These are phyloP conservation scores for Sialia sialis DNA, from an alignment of 2,113 vertebrate species.

Conservation along the genomic window DNA sequence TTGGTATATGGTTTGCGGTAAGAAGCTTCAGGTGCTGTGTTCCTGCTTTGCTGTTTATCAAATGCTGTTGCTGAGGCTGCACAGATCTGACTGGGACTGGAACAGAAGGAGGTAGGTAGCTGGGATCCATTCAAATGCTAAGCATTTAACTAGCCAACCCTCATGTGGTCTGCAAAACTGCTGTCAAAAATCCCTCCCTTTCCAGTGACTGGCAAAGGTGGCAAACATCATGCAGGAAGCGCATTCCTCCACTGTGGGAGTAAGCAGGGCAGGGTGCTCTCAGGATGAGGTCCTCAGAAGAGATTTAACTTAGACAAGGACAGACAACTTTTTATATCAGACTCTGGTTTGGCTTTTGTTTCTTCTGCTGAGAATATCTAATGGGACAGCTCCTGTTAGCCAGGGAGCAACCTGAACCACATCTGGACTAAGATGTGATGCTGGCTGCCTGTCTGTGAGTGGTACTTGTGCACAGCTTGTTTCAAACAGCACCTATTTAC, in stretches of 20 bases:
- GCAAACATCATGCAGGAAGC: fast-evolving
- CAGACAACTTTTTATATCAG: not conserved
- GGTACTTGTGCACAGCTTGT: not conserved
- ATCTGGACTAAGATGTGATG: not conserved
- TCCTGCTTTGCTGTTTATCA: not conserved
- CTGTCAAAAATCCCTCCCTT: not conserved
- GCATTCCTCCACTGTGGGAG: fast-evolving
- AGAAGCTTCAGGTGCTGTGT: not conserved
- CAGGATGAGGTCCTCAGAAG: not conserved
- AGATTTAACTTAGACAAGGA: not conserved
- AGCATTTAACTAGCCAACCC: not conserved
- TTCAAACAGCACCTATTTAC: not conserved
- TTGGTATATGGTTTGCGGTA: not conserved
- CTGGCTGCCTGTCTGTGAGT: not conserved
- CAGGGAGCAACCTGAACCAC: not conserved
- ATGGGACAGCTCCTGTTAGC: not conserved
- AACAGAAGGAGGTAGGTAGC: not conserved
- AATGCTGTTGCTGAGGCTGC: not conserved
- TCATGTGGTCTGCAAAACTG: not conserved
- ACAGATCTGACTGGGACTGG: not conserved
- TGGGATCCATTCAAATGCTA: not conserved
- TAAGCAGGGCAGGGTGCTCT: not conserved
- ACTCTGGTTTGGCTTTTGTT: not conserved
- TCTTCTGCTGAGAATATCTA: not conserved
- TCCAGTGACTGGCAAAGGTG: not conserved